These are phyloP conservation scores for Ctenodactylus gundi DNA, from an alignment of 2,113 vertebrate species.

Conservation along the genomic window DNA sequence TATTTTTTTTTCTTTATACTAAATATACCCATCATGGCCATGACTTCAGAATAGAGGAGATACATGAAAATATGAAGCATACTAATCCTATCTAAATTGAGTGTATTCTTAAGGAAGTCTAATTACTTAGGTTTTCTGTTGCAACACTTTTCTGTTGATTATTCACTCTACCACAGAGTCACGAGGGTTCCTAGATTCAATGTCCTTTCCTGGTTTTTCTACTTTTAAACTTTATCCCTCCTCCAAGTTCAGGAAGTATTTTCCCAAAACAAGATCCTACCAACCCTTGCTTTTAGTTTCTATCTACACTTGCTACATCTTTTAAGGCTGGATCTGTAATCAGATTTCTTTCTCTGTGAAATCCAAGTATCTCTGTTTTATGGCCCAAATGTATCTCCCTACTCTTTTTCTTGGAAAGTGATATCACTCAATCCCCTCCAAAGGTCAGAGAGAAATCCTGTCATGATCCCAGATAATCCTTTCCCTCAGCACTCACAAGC, in stretches of 20 bases:
- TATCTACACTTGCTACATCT: not conserved
- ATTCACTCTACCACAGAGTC: not conserved
- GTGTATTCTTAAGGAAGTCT: not conserved
- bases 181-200: not conserved
- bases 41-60: not conserved
- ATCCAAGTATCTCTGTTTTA: not conserved
- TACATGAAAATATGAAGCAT: not conserved
- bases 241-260: not conserved
- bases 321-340: not conserved
- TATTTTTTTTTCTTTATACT: not conserved
- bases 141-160: not conserved
- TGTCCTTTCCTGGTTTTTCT: not conserved
- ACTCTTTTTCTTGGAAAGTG: not conserved
- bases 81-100: not conserved
- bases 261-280: not conserved
- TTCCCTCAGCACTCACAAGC: not conserved
- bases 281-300: not conserved
- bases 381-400: not conserved
- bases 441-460: not conserved
- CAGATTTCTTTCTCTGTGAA: not conserved
- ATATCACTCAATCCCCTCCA: not conserved
- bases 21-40: not conserved
- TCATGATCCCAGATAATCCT: not conserved
- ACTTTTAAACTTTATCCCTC: not conserved
- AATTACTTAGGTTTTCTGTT: not conserved